Conservation (phyloP, 2,113 vertebrate genomes). For the Dicrurus megarhynchus region DNA sequence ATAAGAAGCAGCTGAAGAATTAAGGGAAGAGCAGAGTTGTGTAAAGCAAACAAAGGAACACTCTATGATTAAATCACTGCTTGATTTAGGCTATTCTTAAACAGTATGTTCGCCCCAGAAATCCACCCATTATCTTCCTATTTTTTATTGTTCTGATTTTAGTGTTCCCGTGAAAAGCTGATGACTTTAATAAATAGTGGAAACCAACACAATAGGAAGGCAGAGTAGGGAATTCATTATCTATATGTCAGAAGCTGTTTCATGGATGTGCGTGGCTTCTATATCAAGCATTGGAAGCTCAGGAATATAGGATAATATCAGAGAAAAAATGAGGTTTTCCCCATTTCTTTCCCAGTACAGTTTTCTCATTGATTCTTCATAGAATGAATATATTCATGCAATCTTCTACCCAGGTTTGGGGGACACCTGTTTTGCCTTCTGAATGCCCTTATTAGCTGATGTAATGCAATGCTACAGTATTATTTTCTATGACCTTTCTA, state of each 20-base stretch:
- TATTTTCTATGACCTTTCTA: background rate
- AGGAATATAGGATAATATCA: background rate
- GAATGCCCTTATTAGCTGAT: background rate
- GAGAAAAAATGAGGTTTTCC: background rate
- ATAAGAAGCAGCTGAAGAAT: conserved; percentile 14
- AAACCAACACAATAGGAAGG: background rate
- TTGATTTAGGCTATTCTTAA: background rate
- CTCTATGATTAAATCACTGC: background rate
- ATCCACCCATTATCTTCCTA: background rate
- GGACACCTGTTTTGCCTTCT: background rate
- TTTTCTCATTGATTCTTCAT: conserved; percentile 11
- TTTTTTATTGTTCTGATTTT: background rate
- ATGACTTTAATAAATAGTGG: background rate
- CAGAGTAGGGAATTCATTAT: conserved; percentile 10
- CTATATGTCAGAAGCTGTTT: background rate
- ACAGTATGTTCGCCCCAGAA: background rate
- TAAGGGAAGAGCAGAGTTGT: background rate
- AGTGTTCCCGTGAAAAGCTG: background rate
- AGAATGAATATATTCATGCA: conserved; percentile 29
- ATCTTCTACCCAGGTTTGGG: background rate
- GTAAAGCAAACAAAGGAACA: background rate
- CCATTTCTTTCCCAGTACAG: background rate
- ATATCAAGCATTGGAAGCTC: background rate
- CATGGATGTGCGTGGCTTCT: background rate
- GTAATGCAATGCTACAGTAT: background rate